Evolutionary conservation across 1,140 invertebrate species (phyloP), one percentile per base, ranked within the genome.

Genomic region (Varroa destructor): DNA sequence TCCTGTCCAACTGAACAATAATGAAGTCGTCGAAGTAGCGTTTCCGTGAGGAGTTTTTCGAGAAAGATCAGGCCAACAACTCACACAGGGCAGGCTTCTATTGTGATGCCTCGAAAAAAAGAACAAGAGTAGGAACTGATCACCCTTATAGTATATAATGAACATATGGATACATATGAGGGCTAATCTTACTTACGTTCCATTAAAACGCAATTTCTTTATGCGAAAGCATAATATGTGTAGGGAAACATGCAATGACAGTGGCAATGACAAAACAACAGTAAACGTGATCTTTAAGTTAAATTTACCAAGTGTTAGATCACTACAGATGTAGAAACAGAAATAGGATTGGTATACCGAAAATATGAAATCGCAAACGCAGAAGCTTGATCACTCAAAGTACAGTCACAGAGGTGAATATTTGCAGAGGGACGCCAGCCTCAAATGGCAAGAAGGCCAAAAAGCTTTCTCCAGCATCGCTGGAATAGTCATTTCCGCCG

Each of bases 41-140:
- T 67, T 67, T 67, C 61, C 12, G 46, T 67, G 2, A 67, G 61
- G 10, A 67, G 61, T 8, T 67, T 67, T 37, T 67, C 61, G 2
- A 67, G 10, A 67, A 46, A 40, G 14, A 67, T 67, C 12, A 67
- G 37, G 10, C 40, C 61, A 8, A 67, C 46, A 40, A 67, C 61
- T 37, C 61, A 67, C 12, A 67, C 40, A 1, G 61, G 61, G 40
- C 61, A 67, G 46, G 61, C 61, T 40, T 67, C 61, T 12, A 67
- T 67, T 67, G 61, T 67, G 61, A 67, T 67, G 8, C 61, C 46
- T 51, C 4, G 4, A 51, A 5, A 3, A 8, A 51, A 8, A 51
- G 8, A 51, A 3, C 3, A 3, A 51, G 4, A 8, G 3, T 3
- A 8, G 46, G 25, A 25, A 25, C 25, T 25, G 25, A 25, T 25